Conservation (phyloP, 2,113 vertebrate genomes). For the Otolemur garnettii region DNA sequence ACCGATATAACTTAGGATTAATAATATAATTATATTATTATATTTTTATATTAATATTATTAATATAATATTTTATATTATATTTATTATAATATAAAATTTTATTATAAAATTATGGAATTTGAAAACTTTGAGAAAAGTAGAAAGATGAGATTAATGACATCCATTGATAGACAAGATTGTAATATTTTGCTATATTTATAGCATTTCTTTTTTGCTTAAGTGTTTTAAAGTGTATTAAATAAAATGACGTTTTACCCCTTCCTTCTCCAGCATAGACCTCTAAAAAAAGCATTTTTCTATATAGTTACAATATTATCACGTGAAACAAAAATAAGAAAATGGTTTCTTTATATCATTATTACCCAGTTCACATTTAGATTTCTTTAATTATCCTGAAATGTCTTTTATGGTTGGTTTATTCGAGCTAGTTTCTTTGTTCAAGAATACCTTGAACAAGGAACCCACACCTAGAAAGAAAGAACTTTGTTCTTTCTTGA, state of each 20-base stretch:
- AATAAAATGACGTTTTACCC: conserved; percentile 38
- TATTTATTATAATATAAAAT: no score
- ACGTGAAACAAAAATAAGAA: conserved; percentile 14
- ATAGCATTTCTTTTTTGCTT: neutral
- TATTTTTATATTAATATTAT: no score
- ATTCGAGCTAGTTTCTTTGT: conserved; percentile 38
- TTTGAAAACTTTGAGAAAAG: conserved; percentile 28
- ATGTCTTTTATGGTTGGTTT: conserved; percentile 49
- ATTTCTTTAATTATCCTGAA: conserved; percentile 26
- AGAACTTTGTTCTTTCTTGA: no score
- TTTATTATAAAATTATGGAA: conserved; percentile 51
- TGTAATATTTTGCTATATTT: conserved; percentile 55
- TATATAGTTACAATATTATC: neutral
- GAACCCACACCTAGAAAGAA: neutral
- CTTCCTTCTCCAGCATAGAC: conserved; percentile 15
- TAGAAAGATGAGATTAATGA: neutral
- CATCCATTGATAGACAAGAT: neutral
- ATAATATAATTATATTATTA: no score
- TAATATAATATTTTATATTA: no score
- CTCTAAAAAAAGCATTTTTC: conserved; percentile 30
- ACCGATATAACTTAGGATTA: neutral
- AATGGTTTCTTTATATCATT: neutral
- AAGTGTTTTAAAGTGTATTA: conserved; percentile 28
- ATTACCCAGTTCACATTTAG: neutral
- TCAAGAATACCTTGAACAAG: neutral